phyloP scores from a whole-genome alignment of 1,140 invertebrate genomes.

The Nasonia longicornis region DNA sequence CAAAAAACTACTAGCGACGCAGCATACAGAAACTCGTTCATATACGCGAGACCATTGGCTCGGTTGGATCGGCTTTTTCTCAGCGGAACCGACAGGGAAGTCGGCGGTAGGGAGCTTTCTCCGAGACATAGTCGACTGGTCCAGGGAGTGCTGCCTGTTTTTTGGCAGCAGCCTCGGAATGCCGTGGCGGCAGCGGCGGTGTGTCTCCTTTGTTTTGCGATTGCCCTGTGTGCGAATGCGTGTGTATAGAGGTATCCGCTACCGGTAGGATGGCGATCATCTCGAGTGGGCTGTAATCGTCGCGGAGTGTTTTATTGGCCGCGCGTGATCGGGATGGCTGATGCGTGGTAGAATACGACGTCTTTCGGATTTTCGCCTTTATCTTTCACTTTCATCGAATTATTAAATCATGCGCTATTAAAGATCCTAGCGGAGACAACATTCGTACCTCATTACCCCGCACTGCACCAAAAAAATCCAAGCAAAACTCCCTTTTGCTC shows the following conservation, averaged over 20 bases:
- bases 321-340: background rate
- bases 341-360: background rate
- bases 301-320: background rate
- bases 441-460: background rate
- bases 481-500: background rate
- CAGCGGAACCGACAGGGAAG: background rate
- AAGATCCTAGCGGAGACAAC: too few species aligned
- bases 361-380: too few species aligned
- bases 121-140: slow-evolving; percentile 7
- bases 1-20: background rate
- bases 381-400: too few species aligned
- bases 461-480: background rate
- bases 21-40: background rate
- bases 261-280: background rate
- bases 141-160: slow-evolving; percentile 30
- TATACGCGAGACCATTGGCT: background rate
- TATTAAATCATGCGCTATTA: too few species aligned
- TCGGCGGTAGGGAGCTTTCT: slow-evolving; percentile 17
- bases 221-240: too few species aligned
- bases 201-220: slow-evolving; percentile 10
- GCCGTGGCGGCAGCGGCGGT: background rate
- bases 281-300: background rate
- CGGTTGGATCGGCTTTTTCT: slow-evolving; percentile 23
- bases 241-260: too few species aligned
- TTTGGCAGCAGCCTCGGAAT: slow-evolving; percentile 28